Evolutionary conservation across 2,888 invertebrate species (phyloP), one percentile per base, ranked within the genome.

Genomic region (Ectemnius continuus): DNA sequence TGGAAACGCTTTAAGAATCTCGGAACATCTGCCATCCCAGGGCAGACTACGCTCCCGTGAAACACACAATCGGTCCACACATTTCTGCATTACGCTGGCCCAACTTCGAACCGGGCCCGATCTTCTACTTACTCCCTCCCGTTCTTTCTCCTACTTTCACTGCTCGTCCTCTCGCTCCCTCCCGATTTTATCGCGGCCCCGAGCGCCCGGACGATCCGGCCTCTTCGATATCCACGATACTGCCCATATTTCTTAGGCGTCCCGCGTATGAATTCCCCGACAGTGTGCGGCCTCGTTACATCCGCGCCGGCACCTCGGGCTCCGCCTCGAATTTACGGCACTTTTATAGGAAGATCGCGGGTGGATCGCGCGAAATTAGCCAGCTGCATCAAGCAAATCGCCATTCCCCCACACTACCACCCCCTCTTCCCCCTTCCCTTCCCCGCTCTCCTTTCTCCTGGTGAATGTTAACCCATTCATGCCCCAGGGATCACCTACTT

Each of bases 1-100:
- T 67, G 81, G 78, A 84, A 84, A 83, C 86, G 81, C 81, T 80
- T 81, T 77, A 80, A 84, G 84, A 83, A 85, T 83, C 83, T 82
- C 78, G 83, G 74, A 84, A 85, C 86, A 85, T 85, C 86, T 85
- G 86, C 84, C 23, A 23, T 85, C 79, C 76, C 78, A 76, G 70
- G 81, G 75, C 73, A 80, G 82, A 79, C 70, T 68, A 73, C 74
- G 79, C 75, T 74, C 67, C 82, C 67, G 73, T 73, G 82, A 80
- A 80, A 73, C 76, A 52, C 72, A 73, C 75, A 73, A 70, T 80
- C 73, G 75, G 62, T 69, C 76, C 74, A 72, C 73, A 28, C 75
- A 78, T 67, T 65, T 57, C 68, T 47, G 28, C 20, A 26, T 47
- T 20, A 58, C 20, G 36, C 62, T 52, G 16, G 8, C 8, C 52